Conservation (phyloP, 2,888 invertebrate genomes). For the Cephus sareptanus region DNA sequence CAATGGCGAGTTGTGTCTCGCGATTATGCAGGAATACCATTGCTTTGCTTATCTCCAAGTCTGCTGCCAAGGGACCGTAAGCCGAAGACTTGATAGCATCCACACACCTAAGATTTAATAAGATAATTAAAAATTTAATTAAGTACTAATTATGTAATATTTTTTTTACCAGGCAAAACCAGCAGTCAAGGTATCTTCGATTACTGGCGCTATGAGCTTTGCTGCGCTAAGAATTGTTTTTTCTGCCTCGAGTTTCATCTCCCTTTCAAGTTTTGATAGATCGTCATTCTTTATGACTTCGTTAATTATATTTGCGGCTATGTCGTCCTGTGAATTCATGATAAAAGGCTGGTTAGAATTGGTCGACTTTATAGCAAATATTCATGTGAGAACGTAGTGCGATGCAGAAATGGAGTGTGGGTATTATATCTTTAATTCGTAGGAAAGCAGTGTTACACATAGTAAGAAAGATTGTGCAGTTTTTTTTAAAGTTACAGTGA, state of each 20-base stretch:
- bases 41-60: slow-evolving; percentile 91
- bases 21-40: slow-evolving; percentile 85
- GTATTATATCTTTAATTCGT: neutral
- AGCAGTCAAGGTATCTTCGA: slow-evolving; percentile 77
- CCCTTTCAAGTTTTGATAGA: slow-evolving; percentile 78
- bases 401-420: neutral
- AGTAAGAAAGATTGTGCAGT: neutral
- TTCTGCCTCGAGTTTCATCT: slow-evolving; percentile 80
- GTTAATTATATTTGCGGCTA: slow-evolving; percentile 70
- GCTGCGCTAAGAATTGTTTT: slow-evolving; percentile 86
- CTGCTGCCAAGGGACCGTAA: slow-evolving; percentile 84
- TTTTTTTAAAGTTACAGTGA: neutral
- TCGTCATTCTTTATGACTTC: slow-evolving; percentile 83
- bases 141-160: neutral
- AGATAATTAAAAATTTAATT: neutral
- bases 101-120: slow-evolving; percentile 80
- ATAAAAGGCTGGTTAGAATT: neutral
- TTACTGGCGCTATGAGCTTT: slow-evolving; percentile 87
- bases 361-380: neutral
- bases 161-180: slow-evolving; percentile 66
- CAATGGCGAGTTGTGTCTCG: slow-evolving; percentile 83
- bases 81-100: slow-evolving; percentile 93
- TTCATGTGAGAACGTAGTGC: neutral
- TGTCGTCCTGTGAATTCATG: slow-evolving; percentile 68
- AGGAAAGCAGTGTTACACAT: neutral